Base-by-base conservation (phyloP, 2,888 invertebrate species). In the Epirrita christyi region DNA sequence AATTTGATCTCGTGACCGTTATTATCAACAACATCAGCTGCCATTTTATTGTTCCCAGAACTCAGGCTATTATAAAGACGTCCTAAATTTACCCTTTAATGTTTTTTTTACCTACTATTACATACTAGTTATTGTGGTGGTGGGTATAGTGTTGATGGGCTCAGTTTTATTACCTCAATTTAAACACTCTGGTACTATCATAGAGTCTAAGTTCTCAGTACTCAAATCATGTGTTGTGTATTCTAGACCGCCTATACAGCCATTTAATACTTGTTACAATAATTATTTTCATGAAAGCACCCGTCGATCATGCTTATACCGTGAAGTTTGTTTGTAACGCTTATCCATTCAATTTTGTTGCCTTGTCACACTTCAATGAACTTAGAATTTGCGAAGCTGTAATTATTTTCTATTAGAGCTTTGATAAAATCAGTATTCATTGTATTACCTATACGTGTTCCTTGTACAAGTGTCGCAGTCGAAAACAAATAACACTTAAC, bases 271-370 rank as follows among this genome's bases (percentile, higher is more conserved):
- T 61, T 61, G 63, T 55, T 68, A 67, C 72, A 68, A 68, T 68
- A 68, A 72, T 74, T 71, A 73, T 76, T 73, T 71, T 66, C 64
- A 70, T 71, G 70, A 73, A 73, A 73, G 73, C 67, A 65, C 66
- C 65, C 50, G 75, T 75, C 75, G 57, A 51, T 75, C 67, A 67
- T 13, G 48, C 52, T 67, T 65, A 70, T 46, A 69, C 64, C 78
- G 73, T 73, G 77, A 77, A 78, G 69, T 63, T 66, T 60, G 61
- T 61, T 67, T 67, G 71, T 68, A 71, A 76, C 73, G 76, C 72
- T 67, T 69, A 66, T 76, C 74, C 69, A 53, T 69, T 68, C 56
- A 56, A 67, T 67, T 69, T 44, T 40, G 49, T 42, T 54, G 59
- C 45, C 61, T 41, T 53, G 63, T 67, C 63, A 59, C 51, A 52